Evolutionary conservation across 2,797 vertebrate species (phyloP).

Genomic region (Lateolabrax maculatus): DNA sequence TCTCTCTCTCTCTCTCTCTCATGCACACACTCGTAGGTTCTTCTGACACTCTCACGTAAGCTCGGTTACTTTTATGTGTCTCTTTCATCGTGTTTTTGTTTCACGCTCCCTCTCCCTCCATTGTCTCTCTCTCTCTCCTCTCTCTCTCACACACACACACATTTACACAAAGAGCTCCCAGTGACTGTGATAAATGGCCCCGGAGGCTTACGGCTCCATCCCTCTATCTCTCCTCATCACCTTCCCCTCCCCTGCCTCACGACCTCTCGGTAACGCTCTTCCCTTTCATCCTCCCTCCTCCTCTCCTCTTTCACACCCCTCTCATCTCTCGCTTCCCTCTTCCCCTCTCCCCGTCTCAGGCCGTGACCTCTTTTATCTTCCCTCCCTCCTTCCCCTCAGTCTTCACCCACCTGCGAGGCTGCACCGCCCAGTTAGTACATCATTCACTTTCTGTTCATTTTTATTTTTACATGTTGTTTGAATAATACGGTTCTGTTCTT

Average conservation of each 20-base stretch:
- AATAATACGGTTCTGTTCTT: too few species aligned
- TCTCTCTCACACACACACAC: neutral
- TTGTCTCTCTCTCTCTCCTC: neutral
- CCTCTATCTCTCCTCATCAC: slow-evolving; percentile 20
- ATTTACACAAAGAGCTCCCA: slow-evolving; percentile 27
- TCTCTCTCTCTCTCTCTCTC: neutral
- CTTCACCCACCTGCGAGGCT: neutral
- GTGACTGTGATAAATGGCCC: slow-evolving; percentile 52
- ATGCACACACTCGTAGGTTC: neutral
- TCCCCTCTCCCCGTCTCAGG: neutral
- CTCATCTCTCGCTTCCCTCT: slow-evolving; percentile 11
- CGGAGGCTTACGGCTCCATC: slow-evolving; percentile 42
- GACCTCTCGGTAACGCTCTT: slow-evolving; percentile 29
- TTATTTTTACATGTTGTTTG: neutral
- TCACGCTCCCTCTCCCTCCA: neutral
- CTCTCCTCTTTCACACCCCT: slow-evolving; percentile 16
- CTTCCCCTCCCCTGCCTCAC: neutral
- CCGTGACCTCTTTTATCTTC: slow-evolving; percentile 39
- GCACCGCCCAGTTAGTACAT: neutral
- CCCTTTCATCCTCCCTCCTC: slow-evolving; percentile 29
- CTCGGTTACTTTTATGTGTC: slow-evolving; percentile 2
- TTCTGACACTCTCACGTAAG: neutral
- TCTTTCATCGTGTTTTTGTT: slow-evolving; percentile 17
- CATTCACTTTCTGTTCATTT: neutral
- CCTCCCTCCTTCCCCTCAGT: neutral